Percentiles rank a stretch among this genome's conserved stretches.
These are phyloP conservation scores for Gymnopithys bicolor DNA, from an alignment of 2,797 vertebrate species.

Conservation along the genomic window DNA sequence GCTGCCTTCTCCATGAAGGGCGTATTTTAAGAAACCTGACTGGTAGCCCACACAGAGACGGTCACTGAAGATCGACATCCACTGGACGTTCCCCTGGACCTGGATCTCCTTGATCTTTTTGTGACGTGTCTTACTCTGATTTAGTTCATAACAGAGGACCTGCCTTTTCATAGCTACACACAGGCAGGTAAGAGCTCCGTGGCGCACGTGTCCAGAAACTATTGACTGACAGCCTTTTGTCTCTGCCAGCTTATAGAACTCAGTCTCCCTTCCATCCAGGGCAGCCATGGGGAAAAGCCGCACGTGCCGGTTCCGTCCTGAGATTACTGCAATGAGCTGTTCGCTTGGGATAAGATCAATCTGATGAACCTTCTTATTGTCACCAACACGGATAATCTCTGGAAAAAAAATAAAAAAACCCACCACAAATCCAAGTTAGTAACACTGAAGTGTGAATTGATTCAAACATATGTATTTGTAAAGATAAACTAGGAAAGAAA, in stretches of 20 bases:
- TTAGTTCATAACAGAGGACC: slow-evolving; percentile 94
- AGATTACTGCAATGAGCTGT: slow-evolving; percentile 96
- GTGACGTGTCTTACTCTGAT: slow-evolving; percentile 90
- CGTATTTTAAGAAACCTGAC: slow-evolving; percentile 91
- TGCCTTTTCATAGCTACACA: slow-evolving; percentile 97
- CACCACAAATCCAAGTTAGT: background rate
- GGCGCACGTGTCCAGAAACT: slow-evolving; percentile 87
- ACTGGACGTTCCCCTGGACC: slow-evolving; percentile 89
- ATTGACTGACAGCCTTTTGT: slow-evolving; percentile 94
- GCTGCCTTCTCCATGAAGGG: slow-evolving; percentile 86
- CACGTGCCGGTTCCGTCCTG: slow-evolving; percentile 95
- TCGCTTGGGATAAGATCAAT: slow-evolving; percentile 92
- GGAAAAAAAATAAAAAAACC: background rate
- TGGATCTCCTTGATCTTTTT: slow-evolving; percentile 92
- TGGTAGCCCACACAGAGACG: slow-evolving; percentile 93
- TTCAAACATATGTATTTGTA: background rate
- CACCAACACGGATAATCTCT: slow-evolving; percentile 97
- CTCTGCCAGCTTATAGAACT: slow-evolving; percentile 92
- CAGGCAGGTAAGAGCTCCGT: slow-evolving; percentile 88
- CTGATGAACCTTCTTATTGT: slow-evolving; percentile 97
- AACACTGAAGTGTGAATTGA: background rate
- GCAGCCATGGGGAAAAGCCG: slow-evolving; percentile 91
- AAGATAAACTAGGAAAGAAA: background rate
- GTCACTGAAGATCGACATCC: slow-evolving; percentile 95
- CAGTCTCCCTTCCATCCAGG: slow-evolving; percentile 91